phyloP scores from a whole-genome alignment of 2,113 vertebrate species.

The Coptodon bakossiorum region DNA sequence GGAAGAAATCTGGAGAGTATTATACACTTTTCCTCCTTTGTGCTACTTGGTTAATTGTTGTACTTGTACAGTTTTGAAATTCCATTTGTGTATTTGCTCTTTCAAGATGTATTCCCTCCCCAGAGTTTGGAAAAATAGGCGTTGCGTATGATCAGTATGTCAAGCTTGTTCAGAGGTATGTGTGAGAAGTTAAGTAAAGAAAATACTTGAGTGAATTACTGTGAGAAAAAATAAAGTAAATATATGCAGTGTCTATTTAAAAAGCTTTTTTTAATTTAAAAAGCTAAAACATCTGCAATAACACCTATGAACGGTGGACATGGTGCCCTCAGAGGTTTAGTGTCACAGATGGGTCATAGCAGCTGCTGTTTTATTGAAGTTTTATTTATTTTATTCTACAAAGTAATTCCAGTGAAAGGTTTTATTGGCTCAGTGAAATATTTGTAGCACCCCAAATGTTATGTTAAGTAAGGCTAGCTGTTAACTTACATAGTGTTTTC shows the following conservation, averaged over 20 bases:
- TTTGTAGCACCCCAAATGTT: background rate
- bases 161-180: background rate
- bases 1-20: slow-evolving; percentile 45
- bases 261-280: background rate
- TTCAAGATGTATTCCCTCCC: background rate
- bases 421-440: background rate
- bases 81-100: slow-evolving; percentile 48
- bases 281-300: background rate
- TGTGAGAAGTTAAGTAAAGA: background rate
- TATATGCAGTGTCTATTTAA: background rate
- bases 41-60: slow-evolving; percentile 42
- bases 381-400: background rate
- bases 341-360: background rate
- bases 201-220: slow-evolving; percentile 1
- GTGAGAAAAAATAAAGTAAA: background rate
- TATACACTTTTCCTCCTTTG: slow-evolving; percentile 5
- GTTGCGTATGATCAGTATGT: background rate
- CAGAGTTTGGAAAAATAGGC: background rate
- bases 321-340: background rate
- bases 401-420: background rate
- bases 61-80: slow-evolving; percentile 41
- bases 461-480: background rate
- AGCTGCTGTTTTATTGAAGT: background rate
- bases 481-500: background rate
- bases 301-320: background rate